Base-by-base conservation (phyloP, 2,888 invertebrate species). In the Parochlus steinenii region DNA sequence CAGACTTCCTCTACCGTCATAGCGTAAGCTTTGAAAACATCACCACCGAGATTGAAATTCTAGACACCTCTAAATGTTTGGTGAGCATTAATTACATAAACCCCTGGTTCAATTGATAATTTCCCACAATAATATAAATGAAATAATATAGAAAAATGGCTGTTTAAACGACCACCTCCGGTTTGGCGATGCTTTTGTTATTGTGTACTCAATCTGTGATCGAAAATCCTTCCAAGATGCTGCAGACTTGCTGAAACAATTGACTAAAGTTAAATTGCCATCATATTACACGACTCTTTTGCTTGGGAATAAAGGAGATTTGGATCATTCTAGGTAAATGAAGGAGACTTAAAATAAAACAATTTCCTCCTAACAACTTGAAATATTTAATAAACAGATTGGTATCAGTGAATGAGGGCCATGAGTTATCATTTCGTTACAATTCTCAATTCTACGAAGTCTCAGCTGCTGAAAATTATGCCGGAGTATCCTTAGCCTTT, bases 381-480 rank as follows among this genome's bases (percentile, higher is more conserved):
- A 12, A 18, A 8, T 22, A 19, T 20, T 46, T 44, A 43, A 52
- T 47, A 56, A 62, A 33, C 57, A 78, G 78, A 54, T 71, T 72
- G 59, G 74, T 81, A 33, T 74, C 74, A 49, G 79, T 80, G 25
- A 78, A 80, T 52, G 80, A 78, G 48, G 81, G 80, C 25, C 80
- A 81, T 48, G 80, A 80, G 54, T 52, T 80, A 43, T 80, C 81
- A 10, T 56, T 80, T 46, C 70, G 74, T 42, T 80, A 71, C 53
- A 76, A 79, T 26, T 81, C 81, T 48, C 81, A 81, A 56, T 83
- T 82, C 58, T 80, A 81, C 58, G 83, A 83, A 58, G 79, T 82
- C 39, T 80, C 80, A 38, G 82, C 81, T 8, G 82, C 83, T 20
- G 82, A 82, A 55, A 79, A 78, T 47, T 74, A 74, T 47, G 79